phyloP scores from a whole-genome alignment of 2,113 vertebrate species.

The Sardina pilchardus region DNA sequence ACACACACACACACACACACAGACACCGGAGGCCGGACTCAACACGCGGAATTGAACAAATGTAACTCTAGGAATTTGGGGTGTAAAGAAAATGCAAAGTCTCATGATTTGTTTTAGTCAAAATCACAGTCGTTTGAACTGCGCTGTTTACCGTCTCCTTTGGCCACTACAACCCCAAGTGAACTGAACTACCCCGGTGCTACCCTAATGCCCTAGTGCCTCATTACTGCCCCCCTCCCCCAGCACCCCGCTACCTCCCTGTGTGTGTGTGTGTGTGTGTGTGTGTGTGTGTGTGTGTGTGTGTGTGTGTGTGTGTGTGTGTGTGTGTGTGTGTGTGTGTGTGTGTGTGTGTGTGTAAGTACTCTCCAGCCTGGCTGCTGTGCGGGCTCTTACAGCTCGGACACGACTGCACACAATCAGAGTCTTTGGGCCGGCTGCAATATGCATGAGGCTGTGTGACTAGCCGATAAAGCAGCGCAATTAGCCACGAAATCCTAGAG shows the following conservation, averaged over 20 bases:
- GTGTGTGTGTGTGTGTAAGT: constrained; percentile 60
- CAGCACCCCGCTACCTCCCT: not conserved
- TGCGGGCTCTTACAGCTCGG: constrained; percentile 77
- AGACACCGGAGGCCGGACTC: not conserved
- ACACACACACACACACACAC: too few relatives aligned
- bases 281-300: constrained; percentile 46
- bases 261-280: constrained; percentile 35
- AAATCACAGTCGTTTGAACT: too few relatives aligned
- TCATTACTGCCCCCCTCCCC: not conserved
- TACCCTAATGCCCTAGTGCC: not conserved
- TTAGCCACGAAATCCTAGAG: constrained; percentile 85
- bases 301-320: constrained; percentile 45
- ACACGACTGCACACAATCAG: constrained; percentile 79
- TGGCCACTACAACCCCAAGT: too few relatives aligned
- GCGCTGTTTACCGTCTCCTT: too few relatives aligned
- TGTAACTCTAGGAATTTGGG: too few relatives aligned
- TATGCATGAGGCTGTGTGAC: constrained; percentile 88
- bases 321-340: constrained; percentile 46
- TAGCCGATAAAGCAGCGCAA: constrained; percentile 84
- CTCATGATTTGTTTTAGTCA: too few relatives aligned
- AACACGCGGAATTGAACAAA: too few relatives aligned
- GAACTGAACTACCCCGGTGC: not conserved
- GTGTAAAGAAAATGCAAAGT: too few relatives aligned
- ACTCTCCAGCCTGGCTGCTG: constrained; percentile 79
- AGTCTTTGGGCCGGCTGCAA: constrained; percentile 88